These are phyloP conservation scores for Thaumetopoea pityocampa DNA, from an alignment of 1,140 invertebrate species.

Conservation along the genomic window DNA sequence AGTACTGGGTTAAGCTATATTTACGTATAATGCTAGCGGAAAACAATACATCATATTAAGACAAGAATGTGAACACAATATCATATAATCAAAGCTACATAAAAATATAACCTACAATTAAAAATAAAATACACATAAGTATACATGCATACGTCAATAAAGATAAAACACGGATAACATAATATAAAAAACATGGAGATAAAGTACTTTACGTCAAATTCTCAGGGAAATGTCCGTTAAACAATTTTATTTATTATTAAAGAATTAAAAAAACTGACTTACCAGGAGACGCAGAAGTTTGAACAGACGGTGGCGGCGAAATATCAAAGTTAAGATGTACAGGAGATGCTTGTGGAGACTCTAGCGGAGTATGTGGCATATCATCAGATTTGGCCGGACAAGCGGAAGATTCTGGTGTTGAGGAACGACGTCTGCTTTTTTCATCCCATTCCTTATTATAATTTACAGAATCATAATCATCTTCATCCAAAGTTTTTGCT, in stretches of 20 bases:
- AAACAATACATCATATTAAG: too few species aligned
- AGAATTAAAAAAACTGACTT: slow-evolving; percentile 21
- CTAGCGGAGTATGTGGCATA: slow-evolving; percentile 70
- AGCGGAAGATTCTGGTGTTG: slow-evolving; percentile 52
- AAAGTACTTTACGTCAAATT: not conserved
- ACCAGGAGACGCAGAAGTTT: slow-evolving; percentile 50
- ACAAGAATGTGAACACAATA: too few species aligned
- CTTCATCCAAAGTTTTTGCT: slow-evolving; percentile 29
- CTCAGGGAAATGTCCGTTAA: too few species aligned
- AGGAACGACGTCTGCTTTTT: slow-evolving; percentile 53
- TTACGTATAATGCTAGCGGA: too few species aligned
- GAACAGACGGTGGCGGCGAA: slow-evolving; percentile 44
- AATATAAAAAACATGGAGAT: slow-evolving; percentile 10
- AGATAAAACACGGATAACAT: slow-evolving; percentile 24
- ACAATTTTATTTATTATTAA: not conserved
- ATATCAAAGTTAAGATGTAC: slow-evolving; percentile 49
- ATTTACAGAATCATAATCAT: slow-evolving; percentile 54
- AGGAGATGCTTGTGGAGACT: slow-evolving; percentile 73
- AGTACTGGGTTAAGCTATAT: too few species aligned
- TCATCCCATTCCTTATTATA: slow-evolving; percentile 53
- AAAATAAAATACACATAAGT: not conserved
- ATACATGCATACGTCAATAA: slow-evolving; percentile 16
- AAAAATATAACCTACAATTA: slow-evolving; percentile 2
- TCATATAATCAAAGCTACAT: too few species aligned
- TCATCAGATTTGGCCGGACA: slow-evolving; percentile 47